Base-by-base conservation (phyloP, 1,140 invertebrate species). In the Pygmarrhopalites habei region DNA sequence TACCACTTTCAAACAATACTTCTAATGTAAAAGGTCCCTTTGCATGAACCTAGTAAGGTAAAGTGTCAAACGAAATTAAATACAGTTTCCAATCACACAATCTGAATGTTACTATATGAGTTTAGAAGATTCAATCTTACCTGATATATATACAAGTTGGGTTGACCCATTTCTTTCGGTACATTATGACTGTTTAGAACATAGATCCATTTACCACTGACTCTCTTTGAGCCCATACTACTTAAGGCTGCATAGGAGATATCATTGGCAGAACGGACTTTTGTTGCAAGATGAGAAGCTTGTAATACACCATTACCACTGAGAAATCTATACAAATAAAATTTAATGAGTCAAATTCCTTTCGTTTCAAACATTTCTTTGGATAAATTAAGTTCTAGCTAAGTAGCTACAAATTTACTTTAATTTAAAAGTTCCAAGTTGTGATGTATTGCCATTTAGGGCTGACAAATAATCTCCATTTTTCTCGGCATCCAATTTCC, bases 21-120 rank as follows among this genome's bases (percentile, higher is more conserved):
- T 96, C 92, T 60, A 96, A 78, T 25, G 86, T 82, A 72, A 93
- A 90, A 0, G 92, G 91, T 1, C 89, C 79, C 70, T 84, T 85
- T 0, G 84, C 85, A 1, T 88, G 86, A 55, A 95, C 79, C 65
- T 70, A 46, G 15, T n/a, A n/a, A n/a, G n/a, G n/a, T n/a, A n/a
- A n/a, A n/a, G n/a, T n/a, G n/a, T n/a, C n/a, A n/a, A n/a, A n/a
- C n/a, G n/a, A n/a, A n/a, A n/a, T n/a, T n/a, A n/a, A n/a, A n/a
- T n/a, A n/a, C n/a, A n/a, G n/a, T n/a, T n/a, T n/a, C n/a, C n/a
- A n/a, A n/a, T n/a, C n/a, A n/a, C n/a, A n/a, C n/a, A n/a, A n/a
- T n/a, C n/a, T n/a, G n/a, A n/a, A n/a, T n/a, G n/a, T n/a, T n/a
- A n/a, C n/a, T n/a, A n/a, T 21, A 21, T 17, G 19, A 7, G n/a